These are phyloP conservation scores for Elachura formosa DNA, from an alignment of 2,113 vertebrate genomes.

Conservation along the genomic window DNA sequence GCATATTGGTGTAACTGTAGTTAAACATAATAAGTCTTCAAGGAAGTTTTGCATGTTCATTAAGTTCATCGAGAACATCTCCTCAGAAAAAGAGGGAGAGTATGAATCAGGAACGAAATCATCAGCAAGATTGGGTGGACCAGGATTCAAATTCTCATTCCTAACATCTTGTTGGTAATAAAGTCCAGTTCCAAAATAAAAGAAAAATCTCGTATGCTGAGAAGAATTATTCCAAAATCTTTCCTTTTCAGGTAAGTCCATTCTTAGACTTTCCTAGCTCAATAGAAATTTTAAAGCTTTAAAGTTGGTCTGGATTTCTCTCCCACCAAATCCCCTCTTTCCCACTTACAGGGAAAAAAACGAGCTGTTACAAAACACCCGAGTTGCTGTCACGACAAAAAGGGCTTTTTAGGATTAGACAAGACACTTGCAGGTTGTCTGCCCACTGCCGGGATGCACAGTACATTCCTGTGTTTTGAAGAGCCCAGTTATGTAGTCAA, in stretches of 20 bases:
- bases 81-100: neutral
- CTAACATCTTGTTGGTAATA: neutral
- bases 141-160: neutral
- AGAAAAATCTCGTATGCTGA: neutral
- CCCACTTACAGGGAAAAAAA: neutral
- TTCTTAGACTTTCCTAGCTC: neutral
- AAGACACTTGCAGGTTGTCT: neutral
- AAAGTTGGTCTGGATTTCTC: neutral
- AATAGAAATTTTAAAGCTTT: neutral
- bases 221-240: neutral
- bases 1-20: neutral
- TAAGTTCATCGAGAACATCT: neutral
- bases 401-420: neutral
- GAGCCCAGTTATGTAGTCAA: neutral
- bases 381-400: neutral
- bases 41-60: neutral
- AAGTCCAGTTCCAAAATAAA: neutral
- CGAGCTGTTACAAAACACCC: neutral
- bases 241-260: neutral
- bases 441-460: neutral
- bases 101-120: neutral
- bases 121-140: neutral
- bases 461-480: neutral
- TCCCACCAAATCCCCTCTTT: neutral
- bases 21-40: neutral